Evolutionary conservation across 2,113 vertebrate genomes (phyloP).

Genomic region (Nannobrachium achirus): DNA sequence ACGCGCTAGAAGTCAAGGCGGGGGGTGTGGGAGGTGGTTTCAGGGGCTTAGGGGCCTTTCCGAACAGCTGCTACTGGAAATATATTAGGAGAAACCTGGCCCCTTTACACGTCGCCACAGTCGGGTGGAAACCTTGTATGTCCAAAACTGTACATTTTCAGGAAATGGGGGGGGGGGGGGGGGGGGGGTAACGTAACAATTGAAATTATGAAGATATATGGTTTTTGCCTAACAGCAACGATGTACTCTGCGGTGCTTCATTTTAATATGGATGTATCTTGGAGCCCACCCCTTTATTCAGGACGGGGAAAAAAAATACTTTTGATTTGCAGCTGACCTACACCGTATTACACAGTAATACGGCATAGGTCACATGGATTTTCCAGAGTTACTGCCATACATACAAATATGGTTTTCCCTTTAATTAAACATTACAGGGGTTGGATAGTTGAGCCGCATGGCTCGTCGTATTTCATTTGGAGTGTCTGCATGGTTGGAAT

Average conservation of each 20-base stretch:
- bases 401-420: background rate
- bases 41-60: background rate
- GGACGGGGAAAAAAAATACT: background rate
- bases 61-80: slow-evolving; percentile 45
- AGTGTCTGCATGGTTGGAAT: too few species aligned
- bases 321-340: background rate
- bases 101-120: background rate
- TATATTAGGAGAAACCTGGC: slow-evolving; percentile 11
- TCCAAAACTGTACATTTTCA: too few species aligned
- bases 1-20: slow-evolving; percentile 1
- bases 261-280: slow-evolving; percentile 16
- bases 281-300: background rate
- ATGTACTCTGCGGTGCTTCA: background rate
- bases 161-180: too few species aligned
- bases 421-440: background rate
- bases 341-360: background rate
- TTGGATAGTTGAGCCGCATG: too few species aligned
- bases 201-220: too few species aligned
- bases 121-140: too few species aligned
- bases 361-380: background rate
- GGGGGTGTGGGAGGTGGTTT: too few species aligned
- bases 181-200: too few species aligned
- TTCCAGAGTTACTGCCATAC: background rate
- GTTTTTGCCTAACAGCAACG: too few species aligned
- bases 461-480: too few species aligned